These are phyloP conservation scores for Cynopterus brachyotis DNA, from an alignment of 2,113 vertebrate genomes.

Conservation along the genomic window DNA sequence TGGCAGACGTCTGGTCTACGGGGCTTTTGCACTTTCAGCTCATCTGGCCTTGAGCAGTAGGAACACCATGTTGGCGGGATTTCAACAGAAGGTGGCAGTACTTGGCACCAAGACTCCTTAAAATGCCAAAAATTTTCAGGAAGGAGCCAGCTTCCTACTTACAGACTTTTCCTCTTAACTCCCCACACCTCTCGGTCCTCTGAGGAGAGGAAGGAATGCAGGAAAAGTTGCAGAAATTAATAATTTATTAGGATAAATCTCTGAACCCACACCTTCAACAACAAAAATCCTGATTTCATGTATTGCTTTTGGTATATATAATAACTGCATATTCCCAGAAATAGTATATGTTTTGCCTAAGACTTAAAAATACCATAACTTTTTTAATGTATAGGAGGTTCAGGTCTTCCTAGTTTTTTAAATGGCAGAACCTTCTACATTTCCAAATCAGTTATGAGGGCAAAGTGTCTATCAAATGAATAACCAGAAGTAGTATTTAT, in stretches of 20 bases:
- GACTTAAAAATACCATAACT: background rate
- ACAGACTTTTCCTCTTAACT: background rate
- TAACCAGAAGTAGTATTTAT: background rate
- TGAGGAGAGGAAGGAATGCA: background rate
- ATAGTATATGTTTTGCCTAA: background rate
- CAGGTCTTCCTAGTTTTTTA: background rate
- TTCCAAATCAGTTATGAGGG: background rate
- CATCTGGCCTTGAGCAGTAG: background rate
- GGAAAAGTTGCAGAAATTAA: background rate
- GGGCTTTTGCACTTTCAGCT: background rate
- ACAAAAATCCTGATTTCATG: background rate
- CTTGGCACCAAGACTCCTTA: background rate
- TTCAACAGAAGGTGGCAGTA: background rate
- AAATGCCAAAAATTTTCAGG: background rate
- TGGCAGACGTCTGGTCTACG: background rate
- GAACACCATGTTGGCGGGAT: background rate
- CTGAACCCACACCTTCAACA: background rate
- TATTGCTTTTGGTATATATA: background rate
- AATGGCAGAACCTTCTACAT: background rate
- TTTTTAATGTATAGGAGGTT: background rate
- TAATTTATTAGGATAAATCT: constrained; percentile 5
- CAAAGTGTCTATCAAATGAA: background rate
- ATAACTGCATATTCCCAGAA: background rate
- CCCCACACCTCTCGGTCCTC: background rate
- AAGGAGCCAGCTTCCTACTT: background rate